Evolutionary conservation across 2,888 invertebrate genomes (phyloP), one percentile per base, ranked within the genome.

Genomic region (Chymomyza amoena): DNA sequence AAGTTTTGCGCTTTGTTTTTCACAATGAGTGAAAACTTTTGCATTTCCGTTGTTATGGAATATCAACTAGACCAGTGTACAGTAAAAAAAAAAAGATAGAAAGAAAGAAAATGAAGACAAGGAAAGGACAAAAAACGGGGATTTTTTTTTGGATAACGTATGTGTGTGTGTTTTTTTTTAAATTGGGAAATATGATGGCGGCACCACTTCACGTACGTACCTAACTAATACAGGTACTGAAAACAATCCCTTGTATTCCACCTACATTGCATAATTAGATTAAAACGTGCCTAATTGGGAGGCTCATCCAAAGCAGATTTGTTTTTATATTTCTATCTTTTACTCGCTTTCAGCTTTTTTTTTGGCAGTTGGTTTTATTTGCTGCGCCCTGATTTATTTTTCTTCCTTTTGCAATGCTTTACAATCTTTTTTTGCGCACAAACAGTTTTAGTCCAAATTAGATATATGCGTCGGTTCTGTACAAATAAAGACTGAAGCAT

Each of bases 251-350:
- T 25, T 18, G 9, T 7, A 7, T 57, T 28, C 25, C 15, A 51
- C 18, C 61, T 57, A 69, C 68, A 61, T 72, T 77, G 78, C 90
- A 15, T 91, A 91, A 91, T 91, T 91, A 91, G 91, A 89, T 90
- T 90, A 90, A 88, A 86, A 80, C 82, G 79, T 81, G 88, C 84
- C 89, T 90, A 91, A 90, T 90, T 91, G 90, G 72, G 72, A 65
- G 62, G 71, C 64, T 78, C 73, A 84, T 82, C 87, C 72, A 52
- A n/a, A 13, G 45, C 71, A 66, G 73, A 68, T 66, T 64, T 62
- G 64, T 68, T 67, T 73, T 71, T 77, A 56, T 63, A 25, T 73
- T 73, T 72, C 52, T 69, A 71, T 56, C 15, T 57, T 10, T 15
- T 13, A 32, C 7, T 59, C 18, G 39, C 45, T 16, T 45, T 62